A percentile compares a stretch with the other conserved stretches of the same genome.
Conservation (phyloP, 2,888 invertebrate genomes). For the Torymus auratus region DNA sequence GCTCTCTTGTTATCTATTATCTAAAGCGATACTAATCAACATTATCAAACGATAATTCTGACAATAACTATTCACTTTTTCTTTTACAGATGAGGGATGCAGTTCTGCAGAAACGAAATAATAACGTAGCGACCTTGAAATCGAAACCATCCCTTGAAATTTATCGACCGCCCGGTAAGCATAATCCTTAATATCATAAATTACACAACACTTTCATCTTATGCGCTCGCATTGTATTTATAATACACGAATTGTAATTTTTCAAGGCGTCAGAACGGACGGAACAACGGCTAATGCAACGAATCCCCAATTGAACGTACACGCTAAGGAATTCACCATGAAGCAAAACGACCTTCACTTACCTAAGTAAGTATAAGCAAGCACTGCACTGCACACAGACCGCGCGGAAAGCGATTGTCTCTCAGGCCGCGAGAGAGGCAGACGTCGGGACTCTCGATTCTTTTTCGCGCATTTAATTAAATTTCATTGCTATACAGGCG, state of each 20-base stretch:
- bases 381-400: too few relatives aligned
- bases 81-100: conserved; percentile 79
- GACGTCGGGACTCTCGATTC: neutral
- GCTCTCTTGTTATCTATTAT: too few relatives aligned
- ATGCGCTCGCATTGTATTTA: neutral
- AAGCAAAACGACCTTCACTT: conserved; percentile 79
- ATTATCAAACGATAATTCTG: too few relatives aligned
- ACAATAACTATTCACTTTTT: conserved; percentile 10
- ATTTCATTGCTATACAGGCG: neutral
- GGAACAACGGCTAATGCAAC: conserved; percentile 76
- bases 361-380: conserved; percentile 69
- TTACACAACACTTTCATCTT: too few relatives aligned
- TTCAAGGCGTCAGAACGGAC: conserved; percentile 82
- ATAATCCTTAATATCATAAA: conserved; percentile 28
- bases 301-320: conserved; percentile 87
- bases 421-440: too few relatives aligned
- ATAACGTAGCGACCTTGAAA: conserved; percentile 83
- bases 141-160: conserved; percentile 92
- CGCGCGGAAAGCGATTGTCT: too few relatives aligned
- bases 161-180: conserved; percentile 91
- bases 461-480: conserved; percentile 18
- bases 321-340: conserved; percentile 94
- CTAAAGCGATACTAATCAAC: too few relatives aligned
- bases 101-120: conserved; percentile 84
- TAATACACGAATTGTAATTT: conserved; percentile 4